phyloP scores from a whole-genome alignment of 2,113 vertebrate species.

The Eidolon helvum region DNA sequence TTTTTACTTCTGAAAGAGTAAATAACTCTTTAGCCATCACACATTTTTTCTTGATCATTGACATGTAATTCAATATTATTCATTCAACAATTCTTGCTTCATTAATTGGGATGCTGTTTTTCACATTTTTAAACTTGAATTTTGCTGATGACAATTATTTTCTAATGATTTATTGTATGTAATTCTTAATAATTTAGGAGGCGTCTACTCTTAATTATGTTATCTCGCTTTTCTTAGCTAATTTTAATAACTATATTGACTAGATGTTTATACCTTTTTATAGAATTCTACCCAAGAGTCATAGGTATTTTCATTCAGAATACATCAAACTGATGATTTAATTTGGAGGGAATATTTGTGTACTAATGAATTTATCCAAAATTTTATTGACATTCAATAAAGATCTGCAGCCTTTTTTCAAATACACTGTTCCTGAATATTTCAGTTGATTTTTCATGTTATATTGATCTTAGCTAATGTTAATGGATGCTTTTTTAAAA shows the following conservation, averaged over 20 bases:
- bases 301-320: background rate
- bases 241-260: background rate
- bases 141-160: background rate
- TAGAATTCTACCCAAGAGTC: background rate
- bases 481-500: background rate
- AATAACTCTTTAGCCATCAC: background rate
- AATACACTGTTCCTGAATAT: background rate
- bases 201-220: background rate
- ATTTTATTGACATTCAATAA: background rate
- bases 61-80: background rate
- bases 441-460: background rate
- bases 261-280: background rate
- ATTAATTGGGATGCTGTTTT: background rate
- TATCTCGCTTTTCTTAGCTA: background rate
- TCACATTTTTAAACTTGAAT: background rate
- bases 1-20: background rate
- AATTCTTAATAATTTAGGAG: background rate
- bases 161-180: background rate
- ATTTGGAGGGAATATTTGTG: background rate
- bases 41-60: background rate
- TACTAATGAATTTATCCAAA: background rate
- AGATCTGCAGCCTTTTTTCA: background rate
- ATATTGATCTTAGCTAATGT: slow-evolving; percentile 2
- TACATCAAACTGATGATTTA: background rate
- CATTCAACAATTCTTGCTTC: background rate